Conservation (phyloP, 2,797 vertebrate genomes). For the Sarcoramphus papa region DNA sequence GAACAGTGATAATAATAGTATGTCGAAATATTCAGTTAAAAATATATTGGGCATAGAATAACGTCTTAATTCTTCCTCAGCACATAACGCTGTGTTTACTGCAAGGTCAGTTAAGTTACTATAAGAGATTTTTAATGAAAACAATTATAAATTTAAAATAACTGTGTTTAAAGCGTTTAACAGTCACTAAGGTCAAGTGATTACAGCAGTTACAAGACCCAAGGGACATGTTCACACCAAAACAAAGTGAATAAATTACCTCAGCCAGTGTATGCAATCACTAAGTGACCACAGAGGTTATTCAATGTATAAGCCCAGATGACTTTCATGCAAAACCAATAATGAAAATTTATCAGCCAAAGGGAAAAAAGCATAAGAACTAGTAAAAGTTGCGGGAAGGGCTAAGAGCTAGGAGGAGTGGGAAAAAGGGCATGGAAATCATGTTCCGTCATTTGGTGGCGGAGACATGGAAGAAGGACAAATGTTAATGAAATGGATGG, state of each 20-base stretch:
- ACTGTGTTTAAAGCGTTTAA: conserved; percentile 83
- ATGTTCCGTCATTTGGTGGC: neutral
- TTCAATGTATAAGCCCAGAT: conserved; percentile 60
- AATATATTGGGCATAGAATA: conserved; percentile 29
- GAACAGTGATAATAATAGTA: conserved; percentile 5
- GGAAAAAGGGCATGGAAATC: neutral
- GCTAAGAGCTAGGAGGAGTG: neutral
- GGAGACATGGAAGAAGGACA: neutral
- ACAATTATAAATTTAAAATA: conserved; percentile 84
- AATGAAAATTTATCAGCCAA: conserved; percentile 74
- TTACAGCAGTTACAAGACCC: conserved; percentile 81
- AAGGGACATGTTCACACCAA: conserved; percentile 79
- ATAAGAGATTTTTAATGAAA: conserved; percentile 79
- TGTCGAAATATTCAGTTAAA: neutral
- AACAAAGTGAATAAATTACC: conserved; percentile 85
- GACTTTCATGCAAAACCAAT: conserved; percentile 76
- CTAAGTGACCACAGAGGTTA: conserved; percentile 83
- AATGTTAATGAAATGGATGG: neutral
- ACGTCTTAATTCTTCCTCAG: conserved; percentile 53
- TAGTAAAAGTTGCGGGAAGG: neutral
- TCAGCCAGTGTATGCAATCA: conserved; percentile 72
- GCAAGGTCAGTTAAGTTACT: conserved; percentile 75
- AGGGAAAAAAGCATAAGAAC: neutral
- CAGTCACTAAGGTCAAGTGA: conserved; percentile 80
- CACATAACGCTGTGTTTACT: conserved; percentile 59